A percentile compares a stretch with the other conserved stretches of the same genome.
phyloP scores from a whole-genome alignment of 2,888 invertebrate genomes.

The Acanthacorydalis orientalis region DNA sequence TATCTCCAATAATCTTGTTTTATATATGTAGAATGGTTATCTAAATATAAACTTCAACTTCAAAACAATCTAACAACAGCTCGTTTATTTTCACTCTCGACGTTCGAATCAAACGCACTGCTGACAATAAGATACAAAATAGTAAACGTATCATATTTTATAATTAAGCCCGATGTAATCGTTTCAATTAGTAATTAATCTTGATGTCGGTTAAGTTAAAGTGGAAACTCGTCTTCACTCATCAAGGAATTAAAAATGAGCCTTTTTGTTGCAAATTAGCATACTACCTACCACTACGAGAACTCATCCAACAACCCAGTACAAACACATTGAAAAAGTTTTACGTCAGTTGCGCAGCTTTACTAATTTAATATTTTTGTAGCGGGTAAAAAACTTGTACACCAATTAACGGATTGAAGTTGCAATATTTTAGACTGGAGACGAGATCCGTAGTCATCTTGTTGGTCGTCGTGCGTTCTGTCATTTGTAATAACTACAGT shows the following conservation, averaged over 20 bases:
- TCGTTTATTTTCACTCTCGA: too few species aligned
- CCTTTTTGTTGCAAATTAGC: background rate
- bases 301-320: background rate
- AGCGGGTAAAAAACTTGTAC: background rate
- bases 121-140: too few species aligned
- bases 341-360: background rate
- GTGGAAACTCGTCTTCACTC: background rate
- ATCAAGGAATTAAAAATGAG: background rate
- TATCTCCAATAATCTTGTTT: too few species aligned
- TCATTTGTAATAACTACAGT: too few species aligned
- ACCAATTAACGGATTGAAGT: background rate
- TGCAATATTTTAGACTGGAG: too few species aligned
- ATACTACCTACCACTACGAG: background rate
- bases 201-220: slow-evolving; percentile 3
- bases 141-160: background rate
- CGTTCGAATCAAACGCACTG: too few species aligned
- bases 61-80: too few species aligned
- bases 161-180: slow-evolving; percentile 1
- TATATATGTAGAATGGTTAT: too few species aligned
- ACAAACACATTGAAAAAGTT: background rate
- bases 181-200: slow-evolving; percentile 4
- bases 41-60: too few species aligned
- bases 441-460: too few species aligned
- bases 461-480: too few species aligned
- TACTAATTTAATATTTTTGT: slow-evolving; percentile 1